Conservation (phyloP, 2,888 invertebrate genomes). For the Liodrosophila aerea region DNA sequence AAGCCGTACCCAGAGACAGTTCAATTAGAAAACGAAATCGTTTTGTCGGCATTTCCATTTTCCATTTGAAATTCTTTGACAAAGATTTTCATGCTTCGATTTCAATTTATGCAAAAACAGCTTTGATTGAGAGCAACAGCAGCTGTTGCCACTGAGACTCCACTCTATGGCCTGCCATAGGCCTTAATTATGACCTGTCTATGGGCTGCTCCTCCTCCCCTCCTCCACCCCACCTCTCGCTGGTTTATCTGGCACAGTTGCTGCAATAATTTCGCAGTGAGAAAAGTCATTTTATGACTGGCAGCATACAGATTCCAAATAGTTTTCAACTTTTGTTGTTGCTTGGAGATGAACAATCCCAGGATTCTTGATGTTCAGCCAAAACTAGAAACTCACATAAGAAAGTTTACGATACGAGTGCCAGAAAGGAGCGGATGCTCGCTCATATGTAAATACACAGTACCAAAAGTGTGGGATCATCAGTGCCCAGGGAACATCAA, state of each 20-base stretch:
- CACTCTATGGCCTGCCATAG: background rate
- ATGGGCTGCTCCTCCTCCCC: background rate
- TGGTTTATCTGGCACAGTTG: slow-evolving; percentile 29
- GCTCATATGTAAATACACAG: slow-evolving; percentile 65
- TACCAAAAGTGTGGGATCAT: slow-evolving; percentile 22
- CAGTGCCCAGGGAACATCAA: slow-evolving; percentile 27
- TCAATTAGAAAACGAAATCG: slow-evolving; percentile 63
- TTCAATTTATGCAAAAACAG: slow-evolving; percentile 40
- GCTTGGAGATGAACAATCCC: slow-evolving; percentile 41
- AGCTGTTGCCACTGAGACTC: slow-evolving; percentile 29
- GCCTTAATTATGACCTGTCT: slow-evolving; percentile 21
- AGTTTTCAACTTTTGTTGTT: slow-evolving; percentile 63
- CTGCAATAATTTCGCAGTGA: slow-evolving; percentile 35
- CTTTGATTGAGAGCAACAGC: slow-evolving; percentile 30
- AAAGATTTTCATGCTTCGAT: slow-evolving; percentile 3
- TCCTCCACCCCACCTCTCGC: background rate
- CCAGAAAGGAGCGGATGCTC: slow-evolving; percentile 25
- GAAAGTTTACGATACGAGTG: slow-evolving; percentile 67
- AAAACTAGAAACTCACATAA: slow-evolving; percentile 72
- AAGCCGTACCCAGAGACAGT: slow-evolving; percentile 33
- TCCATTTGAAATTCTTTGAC: slow-evolving; percentile 11
- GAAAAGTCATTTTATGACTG: slow-evolving; percentile 45
- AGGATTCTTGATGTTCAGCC: slow-evolving; percentile 64
- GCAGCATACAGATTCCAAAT: slow-evolving; percentile 48
- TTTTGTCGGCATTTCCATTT: slow-evolving; percentile 14